A percentile compares a stretch with the other conserved stretches of the same genome.
phyloP scores from a whole-genome alignment of 2,113 vertebrate species.

The Engraulis encrasicolus region DNA sequence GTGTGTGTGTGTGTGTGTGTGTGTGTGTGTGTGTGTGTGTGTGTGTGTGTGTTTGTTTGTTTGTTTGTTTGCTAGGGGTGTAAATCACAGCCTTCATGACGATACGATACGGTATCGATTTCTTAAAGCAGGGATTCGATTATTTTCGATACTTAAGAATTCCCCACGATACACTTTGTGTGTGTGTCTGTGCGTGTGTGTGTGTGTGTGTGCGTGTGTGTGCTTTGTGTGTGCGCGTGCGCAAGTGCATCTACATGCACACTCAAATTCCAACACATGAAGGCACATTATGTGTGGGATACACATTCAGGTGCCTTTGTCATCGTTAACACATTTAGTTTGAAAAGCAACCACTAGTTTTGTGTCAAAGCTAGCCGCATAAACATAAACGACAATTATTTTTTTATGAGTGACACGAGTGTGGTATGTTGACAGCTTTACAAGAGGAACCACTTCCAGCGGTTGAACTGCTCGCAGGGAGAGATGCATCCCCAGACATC shows the following conservation, averaged over 20 bases:
- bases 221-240: constrained; percentile 46
- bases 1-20: too few relatives aligned
- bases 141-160: too few relatives aligned
- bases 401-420: not conserved
- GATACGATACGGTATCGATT: too few relatives aligned
- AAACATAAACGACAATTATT: not conserved
- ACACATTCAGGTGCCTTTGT: not conserved
- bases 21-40: constrained; percentile 35
- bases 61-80: too few relatives aligned
- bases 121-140: too few relatives aligned
- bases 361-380: not conserved
- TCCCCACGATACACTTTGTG: too few relatives aligned
- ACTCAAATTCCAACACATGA: too few relatives aligned
- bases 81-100: too few relatives aligned
- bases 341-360: not conserved
- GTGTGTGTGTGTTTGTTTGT: too few relatives aligned
- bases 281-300: not conserved
- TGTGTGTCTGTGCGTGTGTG: constrained; percentile 49
- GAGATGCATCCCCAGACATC: not conserved
- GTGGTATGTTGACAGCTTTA: not conserved
- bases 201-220: constrained; percentile 43
- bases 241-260: too few relatives aligned
- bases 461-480: not conserved
- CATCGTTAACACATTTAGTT: not conserved
- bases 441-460: not conserved